Base-by-base conservation (phyloP, 2,113 vertebrate species). In the Motacilla alba region DNA sequence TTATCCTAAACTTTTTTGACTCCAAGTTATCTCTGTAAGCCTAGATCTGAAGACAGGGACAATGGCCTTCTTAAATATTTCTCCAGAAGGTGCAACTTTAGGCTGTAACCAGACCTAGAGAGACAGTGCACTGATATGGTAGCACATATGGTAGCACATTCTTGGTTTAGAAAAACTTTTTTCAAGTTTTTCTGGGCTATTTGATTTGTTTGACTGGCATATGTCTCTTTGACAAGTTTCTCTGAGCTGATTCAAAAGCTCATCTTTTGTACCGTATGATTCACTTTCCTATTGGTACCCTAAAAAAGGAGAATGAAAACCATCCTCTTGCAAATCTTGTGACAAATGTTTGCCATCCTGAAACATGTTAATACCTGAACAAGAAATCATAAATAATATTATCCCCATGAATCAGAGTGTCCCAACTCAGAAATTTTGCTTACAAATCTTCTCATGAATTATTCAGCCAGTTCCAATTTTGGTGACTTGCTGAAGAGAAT, bases 401-500 rank as follows among this genome's bases (percentile, higher is more conserved):
- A 93, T 87, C 28, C 23, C 20, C 4, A 1, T 76, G 89, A 94
- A 95, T 69, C n/a, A 76, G 78, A 87, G 70, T 83, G 80, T 85
- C 75, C 53, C 67, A 90, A 6, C n/a, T 77, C 49, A 62, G 58
- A 62, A 64, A 49, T 91, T 94, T 76, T 95, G 81, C 89, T 91
- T 89, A 53, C 62, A 90, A 83, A 87, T 83, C 31, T 39, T 82
- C 62, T 89, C 70, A 87, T 95, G 87, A 94, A 85, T 90, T 89
- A 89, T 80, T 94, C 87, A 90, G 50, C 43, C 53, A 58, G 49
- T 85, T 95, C 82, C 80, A 95, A 28, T 89, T 95, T 85, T 85
- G 59, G 81, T 83, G 58, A 82, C 70, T 89, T 62, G 49, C 63
- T 94, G 81, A 95, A 84, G 56, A 87, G 70, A 87, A 82, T 87